A percentile compares a stretch with the other conserved stretches of the same genome.
Evolutionary conservation across 2,888 invertebrate species (phyloP).

Genomic region (Maniola hyperantus): DNA sequence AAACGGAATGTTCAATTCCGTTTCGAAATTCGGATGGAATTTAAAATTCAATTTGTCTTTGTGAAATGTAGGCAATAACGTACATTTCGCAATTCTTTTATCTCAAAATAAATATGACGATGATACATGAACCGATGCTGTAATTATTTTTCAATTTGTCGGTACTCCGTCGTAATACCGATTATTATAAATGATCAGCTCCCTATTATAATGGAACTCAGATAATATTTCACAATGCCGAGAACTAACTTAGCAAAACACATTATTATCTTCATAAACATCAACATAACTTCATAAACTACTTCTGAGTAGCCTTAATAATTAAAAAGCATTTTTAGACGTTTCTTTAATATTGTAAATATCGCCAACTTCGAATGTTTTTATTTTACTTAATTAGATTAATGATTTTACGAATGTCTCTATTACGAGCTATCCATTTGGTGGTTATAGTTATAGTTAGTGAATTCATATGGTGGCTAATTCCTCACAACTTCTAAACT

Average conservation of each 20-base stretch:
- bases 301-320: conserved; percentile 32
- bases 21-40: conserved; percentile 8
- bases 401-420: no score
- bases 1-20: conserved; percentile 7
- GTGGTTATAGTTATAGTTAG: no score
- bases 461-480: no score
- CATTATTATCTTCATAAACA: not conserved
- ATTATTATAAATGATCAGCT: conserved; percentile 5
- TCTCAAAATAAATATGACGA: conserved; percentile 6
- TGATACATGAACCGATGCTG: not conserved
- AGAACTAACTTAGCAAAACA: not conserved
- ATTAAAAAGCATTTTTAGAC: not conserved
- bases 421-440: no score
- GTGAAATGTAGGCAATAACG: conserved; percentile 1
- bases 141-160: conserved; percentile 15
- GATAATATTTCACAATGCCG: conserved; percentile 28
- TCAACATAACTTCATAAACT: not conserved
- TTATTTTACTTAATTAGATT: no score
- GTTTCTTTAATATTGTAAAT: not conserved
- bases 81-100: not conserved
- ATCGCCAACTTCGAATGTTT: not conserved
- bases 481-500: no score
- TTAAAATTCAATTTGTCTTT: conserved; percentile 1
- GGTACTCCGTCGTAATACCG: not conserved
- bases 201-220: conserved; percentile 22